These are phyloP conservation scores for Lutraria rhynchaena DNA, from an alignment of 1,140 invertebrate species.

Conservation along the genomic window DNA sequence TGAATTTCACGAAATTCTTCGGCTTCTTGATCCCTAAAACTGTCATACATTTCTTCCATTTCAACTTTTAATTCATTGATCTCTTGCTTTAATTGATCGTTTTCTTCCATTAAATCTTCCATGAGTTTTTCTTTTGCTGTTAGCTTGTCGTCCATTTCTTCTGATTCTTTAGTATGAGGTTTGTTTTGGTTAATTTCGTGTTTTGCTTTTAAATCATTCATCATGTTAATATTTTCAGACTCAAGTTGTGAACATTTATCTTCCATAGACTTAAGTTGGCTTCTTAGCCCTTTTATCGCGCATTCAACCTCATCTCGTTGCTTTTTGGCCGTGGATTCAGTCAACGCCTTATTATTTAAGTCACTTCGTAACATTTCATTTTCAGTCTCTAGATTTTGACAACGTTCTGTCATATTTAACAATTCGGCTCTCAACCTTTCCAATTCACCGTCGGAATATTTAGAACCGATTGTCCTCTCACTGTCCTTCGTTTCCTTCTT, in stretches of 20 bases:
- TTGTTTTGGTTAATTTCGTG: constrained; percentile 52
- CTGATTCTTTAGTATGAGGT: constrained; percentile 33
- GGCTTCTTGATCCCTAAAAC: constrained; percentile 97
- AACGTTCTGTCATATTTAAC: constrained; percentile 69
- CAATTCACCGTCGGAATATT: constrained; percentile 56
- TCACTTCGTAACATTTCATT: constrained; percentile 62
- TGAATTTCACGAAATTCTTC: constrained; percentile 95
- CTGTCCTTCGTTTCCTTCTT: not conserved
- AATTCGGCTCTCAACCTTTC: constrained; percentile 82
- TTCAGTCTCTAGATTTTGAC: constrained; percentile 66
- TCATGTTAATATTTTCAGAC: constrained; percentile 67
- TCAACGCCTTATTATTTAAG: constrained; percentile 61
- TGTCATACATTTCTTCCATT: constrained; percentile 99
- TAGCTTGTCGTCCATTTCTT: constrained; percentile 57
- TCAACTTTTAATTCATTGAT: constrained; percentile 96
- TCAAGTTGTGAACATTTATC: constrained; percentile 68
- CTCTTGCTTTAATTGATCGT: constrained; percentile 97
- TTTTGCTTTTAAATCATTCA: constrained; percentile 71
- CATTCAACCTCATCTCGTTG: constrained; percentile 65
- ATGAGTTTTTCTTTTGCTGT: constrained; percentile 86
- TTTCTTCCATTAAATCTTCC: constrained; percentile 97
- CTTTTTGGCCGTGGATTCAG: constrained; percentile 58
- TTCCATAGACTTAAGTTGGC: constrained; percentile 69
- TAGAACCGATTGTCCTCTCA: constrained; percentile 17
- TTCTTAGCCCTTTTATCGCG: constrained; percentile 56